phyloP scores from a whole-genome alignment of 2,888 invertebrate species.

The Lysandra coridon region DNA sequence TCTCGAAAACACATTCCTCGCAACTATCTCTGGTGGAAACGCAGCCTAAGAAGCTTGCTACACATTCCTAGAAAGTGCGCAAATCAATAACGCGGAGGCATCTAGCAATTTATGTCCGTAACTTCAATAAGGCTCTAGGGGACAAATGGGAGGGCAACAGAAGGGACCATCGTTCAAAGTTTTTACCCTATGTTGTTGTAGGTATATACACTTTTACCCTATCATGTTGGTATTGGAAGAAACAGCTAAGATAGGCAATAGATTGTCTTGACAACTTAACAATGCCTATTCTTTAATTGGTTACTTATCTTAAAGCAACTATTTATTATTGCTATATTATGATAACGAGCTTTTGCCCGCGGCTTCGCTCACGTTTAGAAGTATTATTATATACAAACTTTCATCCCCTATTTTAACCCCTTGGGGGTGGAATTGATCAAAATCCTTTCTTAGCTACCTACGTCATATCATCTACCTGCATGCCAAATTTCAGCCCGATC shows the following conservation, averaged over 20 bases:
- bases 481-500: too few species aligned
- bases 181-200: constrained; percentile 8
- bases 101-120: constrained; percentile 25
- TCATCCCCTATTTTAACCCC: too few species aligned
- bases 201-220: neutral
- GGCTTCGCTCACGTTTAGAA: too few species aligned
- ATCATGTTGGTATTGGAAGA: neutral
- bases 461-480: too few species aligned
- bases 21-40: too few species aligned
- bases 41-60: neutral
- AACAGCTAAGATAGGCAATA: neutral
- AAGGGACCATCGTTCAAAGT: constrained; percentile 8
- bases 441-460: too few species aligned
- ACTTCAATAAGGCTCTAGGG: constrained; percentile 26
- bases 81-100: constrained; percentile 22
- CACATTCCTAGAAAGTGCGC: neutral
- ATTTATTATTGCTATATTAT: too few species aligned
- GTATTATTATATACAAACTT: too few species aligned
- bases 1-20: too few species aligned
- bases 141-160: constrained; percentile 9
- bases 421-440: too few species aligned
- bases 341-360: too few species aligned
- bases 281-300: neutral
- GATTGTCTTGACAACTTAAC: neutral
- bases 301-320: too few species aligned